Conservation (phyloP, 2,888 invertebrate species). For the Erpobdella octoculata region DNA sequence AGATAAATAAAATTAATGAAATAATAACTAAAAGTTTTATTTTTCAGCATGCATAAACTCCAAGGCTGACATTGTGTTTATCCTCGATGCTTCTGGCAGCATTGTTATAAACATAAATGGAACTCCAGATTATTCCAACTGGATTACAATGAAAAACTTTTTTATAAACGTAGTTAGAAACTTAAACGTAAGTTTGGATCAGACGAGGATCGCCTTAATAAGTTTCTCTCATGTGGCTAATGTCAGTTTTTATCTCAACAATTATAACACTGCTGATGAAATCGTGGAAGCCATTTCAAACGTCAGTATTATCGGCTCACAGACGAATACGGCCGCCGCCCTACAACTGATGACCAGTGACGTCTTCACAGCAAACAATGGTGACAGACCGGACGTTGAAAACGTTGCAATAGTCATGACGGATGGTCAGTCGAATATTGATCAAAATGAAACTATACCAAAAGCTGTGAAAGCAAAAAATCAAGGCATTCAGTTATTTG, state of each 20-base stretch:
- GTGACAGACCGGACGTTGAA: constrained; percentile 23
- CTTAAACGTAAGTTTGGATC: constrained; percentile 14
- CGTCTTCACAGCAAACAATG: constrained; percentile 4
- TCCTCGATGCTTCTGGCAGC: constrained; percentile 31
- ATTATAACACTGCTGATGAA: background rate
- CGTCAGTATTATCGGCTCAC: constrained; percentile 17
- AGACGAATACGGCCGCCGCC: constrained; percentile 27
- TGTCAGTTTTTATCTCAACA: constrained; percentile 22
- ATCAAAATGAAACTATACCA: constrained; percentile 9
- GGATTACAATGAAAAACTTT: constrained; percentile 20
- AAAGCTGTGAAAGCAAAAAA: constrained; percentile 8
- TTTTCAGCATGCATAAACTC: constrained; percentile 26
- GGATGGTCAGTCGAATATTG: constrained; percentile 24
- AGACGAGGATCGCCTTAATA: constrained; percentile 25
- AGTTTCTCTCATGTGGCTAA: constrained; percentile 20
- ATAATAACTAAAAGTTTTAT: too few relatives aligned
- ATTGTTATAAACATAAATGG: background rate
- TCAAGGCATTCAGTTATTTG: constrained; percentile 23
- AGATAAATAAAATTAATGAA: too few relatives aligned
- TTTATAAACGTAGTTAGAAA: constrained; percentile 20
- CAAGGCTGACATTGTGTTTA: constrained; percentile 24
- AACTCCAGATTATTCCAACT: constrained; percentile 4
- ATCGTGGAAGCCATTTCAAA: background rate
- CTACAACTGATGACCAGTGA: constrained; percentile 15
- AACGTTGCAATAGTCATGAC: constrained; percentile 28